Percentiles rank a stretch among this genome's conserved stretches.
Evolutionary conservation across 2,797 vertebrate species (phyloP).

Genomic region (Pterois miles): DNA sequence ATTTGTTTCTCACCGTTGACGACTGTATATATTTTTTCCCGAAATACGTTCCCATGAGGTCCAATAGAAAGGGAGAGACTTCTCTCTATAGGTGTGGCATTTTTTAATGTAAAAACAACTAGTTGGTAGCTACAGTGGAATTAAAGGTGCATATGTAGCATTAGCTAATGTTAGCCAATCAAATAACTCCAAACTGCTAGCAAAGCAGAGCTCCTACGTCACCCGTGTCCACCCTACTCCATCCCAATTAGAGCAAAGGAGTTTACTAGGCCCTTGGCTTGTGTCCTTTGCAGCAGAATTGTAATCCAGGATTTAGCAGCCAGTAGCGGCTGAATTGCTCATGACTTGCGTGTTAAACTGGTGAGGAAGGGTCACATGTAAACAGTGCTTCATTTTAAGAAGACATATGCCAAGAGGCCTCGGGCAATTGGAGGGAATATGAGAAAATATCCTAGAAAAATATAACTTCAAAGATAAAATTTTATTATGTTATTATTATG

Average conservation of each 20-base stretch:
- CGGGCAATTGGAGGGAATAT: no score
- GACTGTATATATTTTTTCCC: no score
- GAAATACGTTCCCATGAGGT: no score
- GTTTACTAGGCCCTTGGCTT: slow-evolving; percentile 38
- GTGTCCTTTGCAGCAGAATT: slow-evolving; percentile 20
- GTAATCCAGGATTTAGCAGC: slow-evolving; percentile 30
- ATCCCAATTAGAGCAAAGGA: slow-evolving; percentile 53
- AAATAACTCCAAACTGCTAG: not conserved
- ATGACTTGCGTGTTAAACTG: not conserved
- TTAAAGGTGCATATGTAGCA: not conserved
- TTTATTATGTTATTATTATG: no score
- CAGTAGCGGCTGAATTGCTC: not conserved
- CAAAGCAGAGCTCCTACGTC: not conserved
- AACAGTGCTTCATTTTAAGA: no score
- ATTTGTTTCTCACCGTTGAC: no score
- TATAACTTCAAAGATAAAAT: no score
- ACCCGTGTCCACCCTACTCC: not conserved
- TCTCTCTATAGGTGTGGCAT: not conserved
- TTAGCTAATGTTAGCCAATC: not conserved
- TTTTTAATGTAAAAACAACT: not conserved
- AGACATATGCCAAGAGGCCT: no score
- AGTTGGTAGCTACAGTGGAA: not conserved
- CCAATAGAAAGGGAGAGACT: no score
- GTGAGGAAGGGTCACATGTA: not conserved
- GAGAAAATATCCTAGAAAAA: no score